Conservation (phyloP, 2,113 vertebrate species). For the Capricornis sumatraensis region DNA sequence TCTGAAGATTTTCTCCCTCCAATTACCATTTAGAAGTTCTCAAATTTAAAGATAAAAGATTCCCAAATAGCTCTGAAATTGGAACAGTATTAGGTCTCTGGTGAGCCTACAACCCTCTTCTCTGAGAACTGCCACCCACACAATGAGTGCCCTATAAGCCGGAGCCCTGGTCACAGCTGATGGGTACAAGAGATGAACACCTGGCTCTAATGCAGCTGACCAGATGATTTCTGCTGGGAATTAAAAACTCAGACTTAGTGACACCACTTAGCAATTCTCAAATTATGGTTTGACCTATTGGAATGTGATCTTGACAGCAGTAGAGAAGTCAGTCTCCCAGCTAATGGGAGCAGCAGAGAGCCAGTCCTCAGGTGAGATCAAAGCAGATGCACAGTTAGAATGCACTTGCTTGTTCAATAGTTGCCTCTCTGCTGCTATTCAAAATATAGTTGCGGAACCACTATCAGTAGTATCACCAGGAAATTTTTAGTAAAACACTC, state of each 20-base stretch:
- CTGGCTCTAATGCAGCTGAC: background rate
- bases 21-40: background rate
- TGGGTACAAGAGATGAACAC: background rate
- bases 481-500: background rate
- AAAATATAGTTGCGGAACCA: background rate
- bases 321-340: background rate
- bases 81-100: background rate
- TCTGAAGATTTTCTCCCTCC: conserved; percentile 19
- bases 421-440: background rate
- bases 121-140: background rate
- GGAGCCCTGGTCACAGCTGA: background rate
- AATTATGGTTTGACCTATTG: background rate
- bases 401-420: background rate
- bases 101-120: background rate
- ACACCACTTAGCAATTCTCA: background rate
- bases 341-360: background rate
- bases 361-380: background rate
- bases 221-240: background rate
- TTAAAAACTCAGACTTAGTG: background rate
- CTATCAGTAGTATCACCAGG: background rate
- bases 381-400: background rate
- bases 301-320: background rate
- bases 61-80: background rate
- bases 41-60: conserved; percentile 14
- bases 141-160: background rate